These are phyloP conservation scores for Coremacera marginata DNA, from an alignment of 2,888 invertebrate genomes.

Conservation along the genomic window DNA sequence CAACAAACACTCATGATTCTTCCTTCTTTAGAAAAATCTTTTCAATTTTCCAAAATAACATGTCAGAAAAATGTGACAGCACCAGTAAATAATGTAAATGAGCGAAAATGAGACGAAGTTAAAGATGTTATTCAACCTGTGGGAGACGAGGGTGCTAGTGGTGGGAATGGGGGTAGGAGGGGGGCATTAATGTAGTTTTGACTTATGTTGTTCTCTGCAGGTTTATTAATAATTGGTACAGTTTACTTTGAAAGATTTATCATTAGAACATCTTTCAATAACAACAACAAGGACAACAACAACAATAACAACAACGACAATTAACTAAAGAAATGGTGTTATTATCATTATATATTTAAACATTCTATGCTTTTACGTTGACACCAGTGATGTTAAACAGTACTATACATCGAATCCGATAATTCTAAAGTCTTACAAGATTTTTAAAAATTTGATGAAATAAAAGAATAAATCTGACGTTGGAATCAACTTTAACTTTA, in stretches of 20 bases:
- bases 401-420: too few relatives aligned
- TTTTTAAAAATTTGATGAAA: too few relatives aligned
- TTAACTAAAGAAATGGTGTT: neutral
- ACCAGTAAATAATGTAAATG: neutral
- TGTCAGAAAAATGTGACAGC: slow-evolving; percentile 29
- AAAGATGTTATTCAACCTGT: too few relatives aligned
- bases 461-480: too few relatives aligned
- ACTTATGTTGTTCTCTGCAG: neutral
- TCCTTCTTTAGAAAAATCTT: neutral
- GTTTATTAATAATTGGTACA: neutral
- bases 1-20: neutral
- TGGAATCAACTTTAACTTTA: too few relatives aligned
- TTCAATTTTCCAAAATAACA: neutral
- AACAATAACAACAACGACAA: neutral
- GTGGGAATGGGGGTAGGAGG: neutral
- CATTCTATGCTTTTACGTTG: too few relatives aligned
- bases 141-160: neutral
- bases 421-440: too few relatives aligned
- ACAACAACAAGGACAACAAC: neutral
- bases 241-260: too few relatives aligned
- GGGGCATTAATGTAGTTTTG: neutral
- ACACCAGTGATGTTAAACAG: too few relatives aligned
- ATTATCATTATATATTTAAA: too few relatives aligned
- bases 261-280: neutral
- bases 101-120: neutral